These are phyloP conservation scores for Orientallactaga sibirica DNA, from an alignment of 2,797 vertebrate species.

Conservation along the genomic window DNA sequence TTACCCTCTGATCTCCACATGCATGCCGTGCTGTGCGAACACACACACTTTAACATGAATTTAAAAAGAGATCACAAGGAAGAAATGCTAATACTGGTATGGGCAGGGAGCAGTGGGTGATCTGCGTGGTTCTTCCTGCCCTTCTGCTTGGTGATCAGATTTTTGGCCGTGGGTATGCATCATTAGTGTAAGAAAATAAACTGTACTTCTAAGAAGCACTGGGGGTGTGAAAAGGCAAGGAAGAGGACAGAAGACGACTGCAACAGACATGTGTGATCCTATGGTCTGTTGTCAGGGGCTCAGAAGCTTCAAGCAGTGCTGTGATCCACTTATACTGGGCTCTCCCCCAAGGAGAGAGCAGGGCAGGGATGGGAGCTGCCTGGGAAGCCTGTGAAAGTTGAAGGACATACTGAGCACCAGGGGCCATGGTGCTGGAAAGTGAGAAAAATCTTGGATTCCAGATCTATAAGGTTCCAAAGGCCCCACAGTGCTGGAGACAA, in stretches of 20 bases:
- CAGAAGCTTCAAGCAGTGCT: background rate
- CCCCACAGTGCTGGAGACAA: background rate
- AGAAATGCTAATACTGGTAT: background rate
- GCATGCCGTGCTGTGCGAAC: too few species aligned
- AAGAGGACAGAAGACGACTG: background rate
- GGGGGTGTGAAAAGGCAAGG: background rate
- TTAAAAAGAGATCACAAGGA: too few species aligned
- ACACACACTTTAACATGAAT: too few species aligned
- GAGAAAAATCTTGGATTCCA: background rate
- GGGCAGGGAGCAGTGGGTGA: background rate
- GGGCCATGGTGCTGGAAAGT: background rate
- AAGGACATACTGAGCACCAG: background rate
- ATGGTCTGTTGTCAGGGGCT: background rate
- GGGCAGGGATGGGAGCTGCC: background rate
- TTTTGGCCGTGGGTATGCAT: background rate
- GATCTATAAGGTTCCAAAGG: background rate
- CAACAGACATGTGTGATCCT: background rate
- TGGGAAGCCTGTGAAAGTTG: background rate
- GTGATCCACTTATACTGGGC: background rate
- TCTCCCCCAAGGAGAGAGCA: background rate
- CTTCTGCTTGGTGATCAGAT: background rate
- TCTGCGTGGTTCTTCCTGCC: constrained; percentile 13
- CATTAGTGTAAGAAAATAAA: constrained; percentile 26
- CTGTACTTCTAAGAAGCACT: background rate
- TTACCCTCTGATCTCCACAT: too few species aligned